Conservation (phyloP, 2,797 vertebrate species). For the Crypturellus tataupa region DNA sequence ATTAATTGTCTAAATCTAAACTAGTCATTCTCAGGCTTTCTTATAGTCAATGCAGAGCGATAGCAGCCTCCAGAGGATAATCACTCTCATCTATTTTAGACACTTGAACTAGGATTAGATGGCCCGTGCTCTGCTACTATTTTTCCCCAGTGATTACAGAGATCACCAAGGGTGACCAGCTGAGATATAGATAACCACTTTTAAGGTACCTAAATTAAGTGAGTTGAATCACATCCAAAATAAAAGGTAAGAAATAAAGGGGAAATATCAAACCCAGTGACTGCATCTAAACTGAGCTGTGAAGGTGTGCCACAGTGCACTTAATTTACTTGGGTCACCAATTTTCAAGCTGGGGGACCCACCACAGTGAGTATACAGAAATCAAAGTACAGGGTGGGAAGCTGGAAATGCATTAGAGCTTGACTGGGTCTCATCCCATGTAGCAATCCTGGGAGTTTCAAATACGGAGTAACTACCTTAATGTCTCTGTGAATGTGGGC, state of each 20-base stretch:
- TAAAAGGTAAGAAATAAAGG: neutral
- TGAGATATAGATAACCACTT: neutral
- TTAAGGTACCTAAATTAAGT: neutral
- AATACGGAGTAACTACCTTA: neutral
- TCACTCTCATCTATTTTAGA: neutral
- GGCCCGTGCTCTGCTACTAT: neutral
- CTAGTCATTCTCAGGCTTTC: neutral
- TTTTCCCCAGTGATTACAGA: neutral
- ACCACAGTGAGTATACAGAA: neutral
- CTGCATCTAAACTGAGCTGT: neutral
- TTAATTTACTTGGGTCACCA: neutral
- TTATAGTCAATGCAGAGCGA: neutral
- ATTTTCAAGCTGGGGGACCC: neutral
- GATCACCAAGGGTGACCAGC: neutral
- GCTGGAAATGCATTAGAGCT: rapidly evolving
- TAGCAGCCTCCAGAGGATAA: neutral
- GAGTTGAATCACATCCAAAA: neutral
- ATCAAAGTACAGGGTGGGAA: neutral
- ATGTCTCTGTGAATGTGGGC: neutral
- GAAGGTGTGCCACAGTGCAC: neutral
- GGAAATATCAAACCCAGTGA: neutral
- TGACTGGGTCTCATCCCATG: neutral
- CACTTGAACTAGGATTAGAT: neutral
- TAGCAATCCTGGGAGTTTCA: neutral
- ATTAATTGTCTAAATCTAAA: neutral